Evolutionary conservation across 2,888 invertebrate genomes (phyloP), one percentile per base, ranked within the genome.

Genomic region (Lasius platythorax): DNA sequence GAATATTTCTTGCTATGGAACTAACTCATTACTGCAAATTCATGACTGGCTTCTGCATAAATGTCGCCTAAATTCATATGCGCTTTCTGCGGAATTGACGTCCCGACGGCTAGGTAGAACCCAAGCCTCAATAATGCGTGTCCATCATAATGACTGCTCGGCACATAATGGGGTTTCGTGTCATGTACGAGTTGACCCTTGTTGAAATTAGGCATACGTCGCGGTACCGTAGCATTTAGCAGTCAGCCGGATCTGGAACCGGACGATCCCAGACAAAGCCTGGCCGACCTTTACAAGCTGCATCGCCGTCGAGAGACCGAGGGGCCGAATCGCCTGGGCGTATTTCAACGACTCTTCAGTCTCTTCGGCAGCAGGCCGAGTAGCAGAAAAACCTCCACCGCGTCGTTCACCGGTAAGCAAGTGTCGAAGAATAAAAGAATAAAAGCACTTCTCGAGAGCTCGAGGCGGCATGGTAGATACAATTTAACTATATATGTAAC

Each of bases 351-450:
- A 70, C 87, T 95, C 63, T 92, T 95, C 91, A 94, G 94, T 90
- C 96, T 97, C 91, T 97, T 97, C 91, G 96, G 96, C 68, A 96
- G 96, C 88, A 96, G 96, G 91, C 96, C 97, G 0, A 95, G 96
- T 6, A 97, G 97, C 92, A 96, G 97, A 85, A 97, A 97, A 93
- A 97, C 97, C 0, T 97, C 97, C 0, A 96, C 96, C 0, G 96
- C 96, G 92, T 96, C 97, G 0, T 97, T 97, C 92, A 96, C 94
- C 12, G 94, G 94, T 93, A 89, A 84, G 79, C 37, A 61, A 46
- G 37, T 15, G 61, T 23, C 33, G 40, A n/a, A 11, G 61, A 81
- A 61, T 72, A 72, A 79, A 79, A 72, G 72, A 68, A 68, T 78
- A 30, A 58, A 78, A 40, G 15, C 58, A 68, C 43, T 72, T 79